These are phyloP conservation scores for Epinephelus fuscoguttatus DNA, from an alignment of 2,113 vertebrate genomes.

Conservation along the genomic window DNA sequence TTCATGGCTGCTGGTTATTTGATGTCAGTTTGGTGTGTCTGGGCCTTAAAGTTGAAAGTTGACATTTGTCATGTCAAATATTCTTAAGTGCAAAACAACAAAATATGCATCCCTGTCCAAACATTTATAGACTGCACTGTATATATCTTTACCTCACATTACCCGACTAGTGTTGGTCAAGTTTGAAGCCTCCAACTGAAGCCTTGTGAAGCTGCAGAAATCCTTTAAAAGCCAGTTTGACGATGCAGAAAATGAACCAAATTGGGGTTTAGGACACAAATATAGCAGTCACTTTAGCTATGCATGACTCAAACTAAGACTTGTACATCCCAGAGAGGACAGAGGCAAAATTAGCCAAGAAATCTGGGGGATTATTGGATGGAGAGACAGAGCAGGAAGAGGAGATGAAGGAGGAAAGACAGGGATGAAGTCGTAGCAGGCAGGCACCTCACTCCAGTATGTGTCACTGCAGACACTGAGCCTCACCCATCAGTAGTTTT, in stretches of 20 bases:
- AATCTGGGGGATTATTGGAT: constrained; percentile 52
- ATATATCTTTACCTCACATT: constrained; percentile 26
- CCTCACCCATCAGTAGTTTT: constrained; percentile 23
- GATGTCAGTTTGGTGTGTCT: no score
- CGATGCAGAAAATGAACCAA: constrained; percentile 43
- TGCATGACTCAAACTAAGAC: constrained; percentile 66
- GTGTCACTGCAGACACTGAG: constrained; percentile 16
- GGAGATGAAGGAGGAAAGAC: constrained; percentile 17
- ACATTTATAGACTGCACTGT: constrained; percentile 26
- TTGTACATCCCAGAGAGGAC: constrained; percentile 33
- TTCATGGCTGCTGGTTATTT: no score
- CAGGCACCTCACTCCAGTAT: constrained; percentile 24
- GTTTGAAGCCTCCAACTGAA: constrained; percentile 30
- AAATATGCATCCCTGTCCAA: neutral
- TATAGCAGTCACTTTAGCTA: constrained; percentile 35
- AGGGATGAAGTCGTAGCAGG: constrained; percentile 2
- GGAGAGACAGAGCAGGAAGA: constrained; percentile 24
- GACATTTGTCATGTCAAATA: neutral
- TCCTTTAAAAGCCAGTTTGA: constrained; percentile 61
- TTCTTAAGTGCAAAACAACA: neutral
- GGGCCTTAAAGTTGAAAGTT: neutral
- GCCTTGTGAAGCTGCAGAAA: constrained; percentile 31
- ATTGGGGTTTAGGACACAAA: constrained; percentile 36
- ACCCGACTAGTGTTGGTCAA: constrained; percentile 24
- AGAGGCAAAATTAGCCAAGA: constrained; percentile 38